phyloP scores from a whole-genome alignment of 2,888 invertebrate species.

The Euplexia lucipara region DNA sequence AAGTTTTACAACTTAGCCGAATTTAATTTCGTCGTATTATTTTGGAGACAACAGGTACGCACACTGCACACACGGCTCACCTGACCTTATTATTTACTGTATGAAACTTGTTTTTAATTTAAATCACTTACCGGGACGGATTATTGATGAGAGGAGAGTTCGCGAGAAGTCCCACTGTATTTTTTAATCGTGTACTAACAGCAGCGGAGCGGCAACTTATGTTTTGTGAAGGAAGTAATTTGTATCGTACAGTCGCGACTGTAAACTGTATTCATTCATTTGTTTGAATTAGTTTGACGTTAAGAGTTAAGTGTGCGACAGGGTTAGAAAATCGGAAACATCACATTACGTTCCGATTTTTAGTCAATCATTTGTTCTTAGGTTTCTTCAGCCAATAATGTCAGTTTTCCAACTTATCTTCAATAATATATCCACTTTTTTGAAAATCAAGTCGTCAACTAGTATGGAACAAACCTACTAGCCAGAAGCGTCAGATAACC shows the following conservation, averaged over 20 bases:
- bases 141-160: conserved; percentile 36
- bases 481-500: background rate
- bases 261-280: conserved; percentile 61
- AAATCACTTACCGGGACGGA: conserved; percentile 54
- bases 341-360: conserved; percentile 48
- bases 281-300: conserved; percentile 68
- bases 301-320: conserved; percentile 66
- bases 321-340: conserved; percentile 41
- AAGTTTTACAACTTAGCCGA: conserved; percentile 25
- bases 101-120: conserved; percentile 2
- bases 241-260: conserved; percentile 36
- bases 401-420: too few relatives aligned
- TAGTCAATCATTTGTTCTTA: conserved; percentile 5
- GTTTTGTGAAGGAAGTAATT: conserved; percentile 53
- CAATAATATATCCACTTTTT: background rate
- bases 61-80: too few relatives aligned
- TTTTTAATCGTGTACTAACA: conserved; percentile 46
- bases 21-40: conserved; percentile 54
- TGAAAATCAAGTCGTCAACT: background rate
- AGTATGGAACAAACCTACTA: conserved; percentile 1
- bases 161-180: conserved; percentile 40
- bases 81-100: conserved; percentile 36
- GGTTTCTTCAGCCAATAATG: too few relatives aligned
- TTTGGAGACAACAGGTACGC: conserved; percentile 42
- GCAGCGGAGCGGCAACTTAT: conserved; percentile 70